phyloP scores from a whole-genome alignment of 2,888 invertebrate species.

The Iselma pallidipennis region DNA sequence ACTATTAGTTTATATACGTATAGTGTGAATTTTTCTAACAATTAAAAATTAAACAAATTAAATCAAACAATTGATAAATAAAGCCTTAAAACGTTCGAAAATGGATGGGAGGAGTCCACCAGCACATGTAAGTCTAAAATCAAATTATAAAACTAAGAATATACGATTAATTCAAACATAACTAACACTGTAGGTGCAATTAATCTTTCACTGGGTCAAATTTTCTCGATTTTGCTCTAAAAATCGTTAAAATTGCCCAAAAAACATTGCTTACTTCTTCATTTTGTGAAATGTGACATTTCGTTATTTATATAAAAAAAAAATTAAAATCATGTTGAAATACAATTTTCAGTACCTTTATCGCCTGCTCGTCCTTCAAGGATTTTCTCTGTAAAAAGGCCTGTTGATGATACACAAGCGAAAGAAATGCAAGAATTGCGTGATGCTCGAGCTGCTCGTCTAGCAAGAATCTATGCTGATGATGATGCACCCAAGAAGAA shows the following conservation, averaged over 20 bases:
- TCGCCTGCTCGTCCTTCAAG: slow-evolving; percentile 71
- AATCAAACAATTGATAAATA: slow-evolving; percentile 31
- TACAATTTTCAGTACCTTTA: slow-evolving; percentile 53
- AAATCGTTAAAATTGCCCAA: slow-evolving; percentile 7
- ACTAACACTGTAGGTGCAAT: slow-evolving; percentile 3
- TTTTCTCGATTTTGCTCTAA: slow-evolving; percentile 4
- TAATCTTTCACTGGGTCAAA: neutral
- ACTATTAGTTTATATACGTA: slow-evolving; percentile 9
- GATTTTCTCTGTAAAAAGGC: slow-evolving; percentile 63
- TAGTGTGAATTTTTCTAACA: slow-evolving; percentile 29
- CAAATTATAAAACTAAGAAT: slow-evolving; percentile 19
- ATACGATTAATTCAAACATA: slow-evolving; percentile 9
- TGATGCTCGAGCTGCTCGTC: slow-evolving; percentile 66
- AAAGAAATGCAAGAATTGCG: slow-evolving; percentile 60
- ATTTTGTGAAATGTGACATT: neutral
- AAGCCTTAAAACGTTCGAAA: slow-evolving; percentile 13
- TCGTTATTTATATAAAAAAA: neutral
- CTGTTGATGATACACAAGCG: slow-evolving; percentile 46
- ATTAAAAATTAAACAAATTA: slow-evolving; percentile 31
- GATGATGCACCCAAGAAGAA: slow-evolving; percentile 47
- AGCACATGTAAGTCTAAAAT: slow-evolving; percentile 29
- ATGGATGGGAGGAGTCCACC: slow-evolving; percentile 21
- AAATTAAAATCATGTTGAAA: neutral
- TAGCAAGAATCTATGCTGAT: slow-evolving; percentile 63
- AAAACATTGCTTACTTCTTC: slow-evolving; percentile 1